These are phyloP conservation scores for Echiichthys vipera DNA, from an alignment of 2,797 vertebrate genomes.

Conservation along the genomic window DNA sequence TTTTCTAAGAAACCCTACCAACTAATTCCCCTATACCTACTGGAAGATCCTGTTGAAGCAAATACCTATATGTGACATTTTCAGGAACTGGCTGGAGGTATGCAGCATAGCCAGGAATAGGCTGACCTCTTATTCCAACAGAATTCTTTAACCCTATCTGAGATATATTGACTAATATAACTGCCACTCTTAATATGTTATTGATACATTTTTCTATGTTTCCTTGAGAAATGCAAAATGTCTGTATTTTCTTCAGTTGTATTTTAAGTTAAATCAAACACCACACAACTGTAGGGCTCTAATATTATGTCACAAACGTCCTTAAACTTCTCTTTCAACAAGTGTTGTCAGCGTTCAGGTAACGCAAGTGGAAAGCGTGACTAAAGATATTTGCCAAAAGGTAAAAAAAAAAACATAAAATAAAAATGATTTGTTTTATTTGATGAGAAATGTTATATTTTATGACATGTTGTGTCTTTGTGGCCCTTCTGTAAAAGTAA, in stretches of 20 bases:
- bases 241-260: background rate
- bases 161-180: background rate
- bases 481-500: background rate
- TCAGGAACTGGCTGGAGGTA: background rate
- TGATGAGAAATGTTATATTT: background rate
- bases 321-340: background rate
- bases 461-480: background rate
- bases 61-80: slow-evolving; percentile 5
- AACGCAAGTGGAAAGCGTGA: background rate
- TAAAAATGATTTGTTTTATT: background rate
- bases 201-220: background rate
- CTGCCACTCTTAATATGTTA: background rate
- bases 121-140: background rate
- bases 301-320: background rate
- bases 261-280: background rate
- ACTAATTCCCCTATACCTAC: background rate
- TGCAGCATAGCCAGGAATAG: background rate
- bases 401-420: too few species aligned
- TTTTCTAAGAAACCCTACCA: background rate
- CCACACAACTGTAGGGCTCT: background rate
- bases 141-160: background rate
- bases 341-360: background rate
- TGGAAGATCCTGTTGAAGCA: background rate
- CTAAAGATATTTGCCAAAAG: background rate
- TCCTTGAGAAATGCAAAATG: background rate